A percentile compares a stretch with the other conserved stretches of the same genome.
phyloP scores from a whole-genome alignment of 2,888 invertebrate species.

The Drosophila subsilvestris region DNA sequence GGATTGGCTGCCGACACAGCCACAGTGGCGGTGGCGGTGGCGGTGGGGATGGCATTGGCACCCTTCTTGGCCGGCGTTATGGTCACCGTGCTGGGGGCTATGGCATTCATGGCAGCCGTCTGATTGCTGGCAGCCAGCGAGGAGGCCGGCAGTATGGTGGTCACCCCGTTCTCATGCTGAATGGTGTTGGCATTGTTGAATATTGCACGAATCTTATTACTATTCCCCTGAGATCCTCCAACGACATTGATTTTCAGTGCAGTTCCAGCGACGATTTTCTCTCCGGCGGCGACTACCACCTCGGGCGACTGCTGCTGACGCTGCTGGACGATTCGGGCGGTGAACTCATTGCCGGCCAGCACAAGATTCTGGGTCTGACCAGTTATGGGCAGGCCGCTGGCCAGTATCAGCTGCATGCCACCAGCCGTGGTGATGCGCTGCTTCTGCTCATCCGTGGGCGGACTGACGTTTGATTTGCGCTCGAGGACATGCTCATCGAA shows the following conservation, averaged over 20 bases:
- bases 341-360: conserved; percentile 79
- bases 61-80: conserved; percentile 76
- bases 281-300: background rate
- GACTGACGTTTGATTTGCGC: conserved; percentile 80
- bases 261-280: background rate
- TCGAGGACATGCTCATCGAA: conserved; percentile 87
- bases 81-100: conserved; percentile 81
- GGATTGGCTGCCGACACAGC: conserved; percentile 59
- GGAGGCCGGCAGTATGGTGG: conserved; percentile 81
- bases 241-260: conserved; percentile 57
- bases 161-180: conserved; percentile 81
- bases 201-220: conserved; percentile 79
- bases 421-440: conserved; percentile 51
- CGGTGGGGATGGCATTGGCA: background rate
- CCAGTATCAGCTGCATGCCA: conserved; percentile 78
- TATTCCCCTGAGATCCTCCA: conserved; percentile 40
- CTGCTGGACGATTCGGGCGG: conserved; percentile 78
- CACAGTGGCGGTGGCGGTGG: conserved; percentile 42
- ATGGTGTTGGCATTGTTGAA: conserved; percentile 78
- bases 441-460: conserved; percentile 81
- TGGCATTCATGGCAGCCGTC: conserved; percentile 81
- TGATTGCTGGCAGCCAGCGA: conserved; percentile 79
- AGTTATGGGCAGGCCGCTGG: conserved; percentile 78
- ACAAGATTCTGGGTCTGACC: conserved; percentile 80
- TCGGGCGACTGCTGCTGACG: conserved; percentile 62